These are phyloP conservation scores for Gopherus evgoodei DNA, from an alignment of 2,113 vertebrate genomes.

Conservation along the genomic window DNA sequence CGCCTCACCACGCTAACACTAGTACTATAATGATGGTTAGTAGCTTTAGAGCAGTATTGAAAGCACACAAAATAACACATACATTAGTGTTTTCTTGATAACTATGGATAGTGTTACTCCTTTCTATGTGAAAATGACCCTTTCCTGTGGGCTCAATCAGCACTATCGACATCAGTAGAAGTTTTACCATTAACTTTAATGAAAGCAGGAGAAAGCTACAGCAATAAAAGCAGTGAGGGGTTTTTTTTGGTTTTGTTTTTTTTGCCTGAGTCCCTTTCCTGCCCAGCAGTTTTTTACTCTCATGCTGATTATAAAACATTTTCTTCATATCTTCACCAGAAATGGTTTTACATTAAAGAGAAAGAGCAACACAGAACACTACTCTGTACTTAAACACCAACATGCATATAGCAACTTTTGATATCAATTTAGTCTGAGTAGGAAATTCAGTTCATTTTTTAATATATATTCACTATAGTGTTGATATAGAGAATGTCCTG, in stretches of 20 bases:
- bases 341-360: not conserved
- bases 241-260: not conserved
- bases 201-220: not conserved
- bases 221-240: not conserved
- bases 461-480: slow-evolving; percentile 3
- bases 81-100: not conserved
- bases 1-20: rapidly evolving
- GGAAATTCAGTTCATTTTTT: not conserved
- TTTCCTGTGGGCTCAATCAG: not conserved
- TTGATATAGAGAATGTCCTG: slow-evolving; percentile 10
- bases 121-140: not conserved
- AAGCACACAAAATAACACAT: not conserved
- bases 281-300: not conserved
- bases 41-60: not conserved
- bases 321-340: not conserved
- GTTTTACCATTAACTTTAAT: not conserved
- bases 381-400: not conserved
- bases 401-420: not conserved
- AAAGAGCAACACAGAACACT: not conserved
- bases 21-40: not conserved
- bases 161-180: not conserved
- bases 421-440: not conserved
- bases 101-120: not conserved
- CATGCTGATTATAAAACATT: not conserved
- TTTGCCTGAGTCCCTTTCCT: not conserved